phyloP scores from a whole-genome alignment of 2,888 invertebrate species.

The Rosalia funebris region DNA sequence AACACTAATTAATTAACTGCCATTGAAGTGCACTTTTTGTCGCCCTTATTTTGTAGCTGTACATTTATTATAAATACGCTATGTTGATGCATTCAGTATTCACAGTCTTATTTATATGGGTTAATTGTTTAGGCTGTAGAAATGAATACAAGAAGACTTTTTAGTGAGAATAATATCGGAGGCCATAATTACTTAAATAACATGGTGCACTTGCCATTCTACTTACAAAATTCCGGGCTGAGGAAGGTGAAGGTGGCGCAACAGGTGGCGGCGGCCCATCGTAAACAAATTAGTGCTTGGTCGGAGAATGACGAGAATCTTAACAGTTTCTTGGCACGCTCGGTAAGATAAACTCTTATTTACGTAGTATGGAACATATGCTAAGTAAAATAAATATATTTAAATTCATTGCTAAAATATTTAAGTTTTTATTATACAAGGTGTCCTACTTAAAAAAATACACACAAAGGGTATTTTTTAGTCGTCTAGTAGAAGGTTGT shows the following conservation, averaged over 20 bases:
- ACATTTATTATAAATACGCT: too few relatives aligned
- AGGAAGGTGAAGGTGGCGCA: conserved; percentile 89
- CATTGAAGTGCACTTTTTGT: too few relatives aligned
- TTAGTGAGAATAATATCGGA: conserved; percentile 92
- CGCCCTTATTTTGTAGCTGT: too few relatives aligned
- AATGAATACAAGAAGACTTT: conserved; percentile 85
- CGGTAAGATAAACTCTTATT: conserved; percentile 56
- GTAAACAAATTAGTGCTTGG: conserved; percentile 61
- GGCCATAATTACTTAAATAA: conserved; percentile 95
- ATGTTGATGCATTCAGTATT: too few relatives aligned
- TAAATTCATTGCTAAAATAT: too few relatives aligned
- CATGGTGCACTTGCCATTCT: conserved; percentile 97
- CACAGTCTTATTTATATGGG: too few relatives aligned
- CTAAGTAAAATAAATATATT: not conserved
- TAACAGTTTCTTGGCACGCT: conserved; percentile 65
- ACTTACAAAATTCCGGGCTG: conserved; percentile 95
- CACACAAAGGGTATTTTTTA: too few relatives aligned
- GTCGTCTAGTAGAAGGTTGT: conserved; percentile 80
- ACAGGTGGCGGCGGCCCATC: conserved; percentile 75
- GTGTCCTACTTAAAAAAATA: too few relatives aligned
- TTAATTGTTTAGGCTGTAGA: conserved; percentile 81
- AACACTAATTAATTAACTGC: too few relatives aligned
- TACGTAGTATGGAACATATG: too few relatives aligned
- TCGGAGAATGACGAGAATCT: conserved; percentile 68
- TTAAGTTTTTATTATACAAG: too few relatives aligned